Evolutionary conservation across 2,113 vertebrate genomes (phyloP), one percentile per base, ranked within the genome.

Genomic region (Nerophis ophidion): DNA sequence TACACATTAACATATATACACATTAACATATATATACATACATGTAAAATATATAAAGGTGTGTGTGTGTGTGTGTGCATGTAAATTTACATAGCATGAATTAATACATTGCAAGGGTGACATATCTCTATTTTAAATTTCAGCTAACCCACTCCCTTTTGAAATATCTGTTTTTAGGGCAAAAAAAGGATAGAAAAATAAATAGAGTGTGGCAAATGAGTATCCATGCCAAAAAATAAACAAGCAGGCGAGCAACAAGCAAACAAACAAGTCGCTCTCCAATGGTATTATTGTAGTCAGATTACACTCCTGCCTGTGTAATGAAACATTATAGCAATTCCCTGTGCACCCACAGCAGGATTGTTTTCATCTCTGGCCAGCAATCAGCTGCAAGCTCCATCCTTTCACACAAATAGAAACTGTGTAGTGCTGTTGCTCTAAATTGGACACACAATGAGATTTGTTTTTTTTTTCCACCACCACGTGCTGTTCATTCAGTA

Each of bases 321-420:
- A 79, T 81, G 70, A 81, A 85, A 78, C 74, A 73, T 74, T 67
- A 72, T 12, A 52, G 72, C 68, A 65, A 71, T 83, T 72, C 61
- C 72, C 75, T 56, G 53, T 42, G 36, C 54, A 56, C 13, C 54
- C 54, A 42, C 76, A 44, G 19, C 51, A 72, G 59, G 66, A 77
- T 72, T 82, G 69, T 66, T 72, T 81, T 79, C 78, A 61, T 76
- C 61, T 70, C 60, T 67, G 74, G 60, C 59, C 79, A 79, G 72
- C 81, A 81, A 78, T 75, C 50, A 74, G 70, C 83, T 83, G 79
- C 82, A 80, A 74, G 61, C 63, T 77, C 61, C 66, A 72, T 73
- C 69, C 71, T 71, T 81, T 68, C 62, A 60, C 66, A 71, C 63
- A 77, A 78, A 80, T 60, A 78, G 65, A 75, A 79, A 80, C 77